These are phyloP conservation scores for Syrista parreyssii DNA, from an alignment of 2,888 invertebrate genomes.

Conservation along the genomic window DNA sequence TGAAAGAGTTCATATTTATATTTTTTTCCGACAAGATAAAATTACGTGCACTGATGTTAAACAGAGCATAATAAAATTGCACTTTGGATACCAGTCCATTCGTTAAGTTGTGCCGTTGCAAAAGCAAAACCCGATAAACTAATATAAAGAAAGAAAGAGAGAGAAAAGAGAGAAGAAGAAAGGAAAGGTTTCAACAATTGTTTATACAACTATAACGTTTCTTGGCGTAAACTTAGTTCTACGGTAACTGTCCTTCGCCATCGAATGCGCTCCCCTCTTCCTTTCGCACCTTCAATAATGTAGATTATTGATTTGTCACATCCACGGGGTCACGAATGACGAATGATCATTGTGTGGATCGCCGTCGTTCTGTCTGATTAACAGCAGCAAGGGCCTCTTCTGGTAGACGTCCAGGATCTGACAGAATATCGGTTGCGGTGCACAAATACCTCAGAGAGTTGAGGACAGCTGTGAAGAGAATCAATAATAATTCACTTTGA, in stretches of 20 bases:
- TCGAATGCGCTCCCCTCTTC: conserved; percentile 9
- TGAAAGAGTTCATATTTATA: not conserved
- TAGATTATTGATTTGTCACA: not conserved
- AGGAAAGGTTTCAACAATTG: not conserved
- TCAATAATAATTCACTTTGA: no score
- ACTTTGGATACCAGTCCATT: not conserved
- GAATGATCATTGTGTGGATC: conserved; percentile 51
- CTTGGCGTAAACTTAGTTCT: conserved; percentile 28
- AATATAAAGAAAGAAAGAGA: conserved; percentile 7
- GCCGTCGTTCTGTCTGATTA: conserved; percentile 53
- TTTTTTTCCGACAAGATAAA: not conserved
- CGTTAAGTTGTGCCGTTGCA: conserved; percentile 1
- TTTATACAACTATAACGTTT: conserved; percentile 9
- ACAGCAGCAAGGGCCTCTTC: conserved; percentile 90
- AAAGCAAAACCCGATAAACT: conserved; percentile 2
- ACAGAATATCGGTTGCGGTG: conserved; percentile 92
- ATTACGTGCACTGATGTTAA: not conserved
- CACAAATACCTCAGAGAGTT: conserved; percentile 91
- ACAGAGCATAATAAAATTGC: not conserved
- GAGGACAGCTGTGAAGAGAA: conserved; percentile 81
- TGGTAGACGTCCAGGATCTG: conserved; percentile 87
- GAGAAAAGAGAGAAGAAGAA: conserved; percentile 6
- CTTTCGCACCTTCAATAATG: conserved; percentile 1
- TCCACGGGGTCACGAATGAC: not conserved
- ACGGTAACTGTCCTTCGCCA: conserved; percentile 39